Conservation (phyloP, 2,888 invertebrate species). For the Venustoraphidia nigricollis region DNA sequence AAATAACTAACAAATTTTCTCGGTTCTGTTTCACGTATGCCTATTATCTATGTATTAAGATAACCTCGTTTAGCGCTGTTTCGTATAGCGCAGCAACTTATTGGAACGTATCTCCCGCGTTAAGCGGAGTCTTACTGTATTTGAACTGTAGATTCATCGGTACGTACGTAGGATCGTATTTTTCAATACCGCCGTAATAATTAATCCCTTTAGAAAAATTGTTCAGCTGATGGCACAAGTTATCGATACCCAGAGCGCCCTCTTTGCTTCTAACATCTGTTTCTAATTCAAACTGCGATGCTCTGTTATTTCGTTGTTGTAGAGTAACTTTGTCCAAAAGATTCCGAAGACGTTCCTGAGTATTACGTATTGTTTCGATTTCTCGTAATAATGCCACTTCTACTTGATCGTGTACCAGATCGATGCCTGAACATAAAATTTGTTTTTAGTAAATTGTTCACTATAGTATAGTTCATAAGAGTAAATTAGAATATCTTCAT, state of each 20-base stretch:
- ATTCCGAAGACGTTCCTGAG: constrained; percentile 60
- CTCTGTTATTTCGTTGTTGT: constrained; percentile 60
- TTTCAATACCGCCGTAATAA: constrained; percentile 78
- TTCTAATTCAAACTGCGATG: constrained; percentile 76
- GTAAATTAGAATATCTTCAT: no score
- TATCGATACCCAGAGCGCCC: constrained; percentile 70
- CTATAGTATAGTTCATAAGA: no score
- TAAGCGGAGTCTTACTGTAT: no score
- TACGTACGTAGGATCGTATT: constrained; percentile 61
- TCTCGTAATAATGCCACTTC: constrained; percentile 76
- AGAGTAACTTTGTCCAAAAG: constrained; percentile 46
- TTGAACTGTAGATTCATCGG: neutral
- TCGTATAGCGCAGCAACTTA: no score
- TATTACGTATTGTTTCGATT: constrained; percentile 62
- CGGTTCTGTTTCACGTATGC: no score
- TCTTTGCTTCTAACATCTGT: constrained; percentile 80
- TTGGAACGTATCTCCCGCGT: no score
- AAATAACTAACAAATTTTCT: no score
- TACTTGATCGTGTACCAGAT: constrained; percentile 80
- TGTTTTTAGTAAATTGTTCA: no score
- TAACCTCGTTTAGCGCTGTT: no score
- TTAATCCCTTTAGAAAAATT: constrained; percentile 67
- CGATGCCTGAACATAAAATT: constrained; percentile 43
- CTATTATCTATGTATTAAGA: no score
- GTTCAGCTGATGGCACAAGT: constrained; percentile 71